Conservation (phyloP, 2,888 invertebrate species). For the Lasioglossum pauxillum region DNA sequence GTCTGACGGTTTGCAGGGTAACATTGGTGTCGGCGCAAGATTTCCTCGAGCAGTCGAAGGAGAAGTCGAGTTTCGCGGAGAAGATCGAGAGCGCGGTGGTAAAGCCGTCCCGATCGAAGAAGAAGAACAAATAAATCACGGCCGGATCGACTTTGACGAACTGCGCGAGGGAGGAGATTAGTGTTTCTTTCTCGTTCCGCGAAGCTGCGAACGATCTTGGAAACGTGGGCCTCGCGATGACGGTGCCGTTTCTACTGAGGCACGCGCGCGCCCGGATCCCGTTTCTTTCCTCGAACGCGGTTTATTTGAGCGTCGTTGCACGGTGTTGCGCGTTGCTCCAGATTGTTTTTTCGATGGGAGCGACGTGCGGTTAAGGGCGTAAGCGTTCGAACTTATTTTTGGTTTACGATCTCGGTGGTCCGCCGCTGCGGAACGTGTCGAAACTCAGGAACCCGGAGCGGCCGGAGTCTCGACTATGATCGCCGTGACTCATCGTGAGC, state of each 20-base stretch:
- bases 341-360: conserved; percentile 53
- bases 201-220: not conserved
- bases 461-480: not conserved
- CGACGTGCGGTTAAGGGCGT: conserved; percentile 16
- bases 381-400: conserved; percentile 58
- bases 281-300: conserved; percentile 11
- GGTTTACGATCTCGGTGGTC: conserved; percentile 38
- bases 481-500: conserved; percentile 4
- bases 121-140: conserved; percentile 84
- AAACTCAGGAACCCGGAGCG: conserved; percentile 15
- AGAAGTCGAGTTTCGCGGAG: conserved; percentile 77
- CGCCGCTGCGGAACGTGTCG: not conserved
- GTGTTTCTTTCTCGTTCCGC: not conserved
- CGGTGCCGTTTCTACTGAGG: not conserved
- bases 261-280: not conserved
- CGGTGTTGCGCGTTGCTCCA: conserved; percentile 29
- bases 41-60: conserved; percentile 74
- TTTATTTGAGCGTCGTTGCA: conserved; percentile 31
- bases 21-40: conserved; percentile 80
- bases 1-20: conserved; percentile 74
- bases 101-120: conserved; percentile 84
- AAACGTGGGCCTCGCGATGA: not conserved
- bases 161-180: not conserved
- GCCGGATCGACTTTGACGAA: not conserved
- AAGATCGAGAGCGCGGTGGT: conserved; percentile 79